Evolutionary conservation across 2,113 vertebrate species (phyloP).

Genomic region (Vidua macroura): DNA sequence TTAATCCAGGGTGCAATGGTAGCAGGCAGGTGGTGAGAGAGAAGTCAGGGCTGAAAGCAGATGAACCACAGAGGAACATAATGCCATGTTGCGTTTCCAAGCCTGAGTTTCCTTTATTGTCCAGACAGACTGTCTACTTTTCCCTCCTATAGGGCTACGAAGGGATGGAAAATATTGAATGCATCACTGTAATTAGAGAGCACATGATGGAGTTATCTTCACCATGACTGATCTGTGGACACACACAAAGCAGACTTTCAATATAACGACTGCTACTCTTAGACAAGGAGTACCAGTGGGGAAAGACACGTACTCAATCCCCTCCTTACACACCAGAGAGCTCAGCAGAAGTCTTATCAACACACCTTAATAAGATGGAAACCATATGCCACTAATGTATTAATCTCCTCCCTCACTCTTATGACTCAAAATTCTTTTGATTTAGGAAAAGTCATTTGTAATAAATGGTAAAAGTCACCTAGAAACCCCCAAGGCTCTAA

Average conservation of each 20-base stretch:
- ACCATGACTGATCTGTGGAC: neutral
- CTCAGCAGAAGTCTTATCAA: neutral
- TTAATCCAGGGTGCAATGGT: neutral
- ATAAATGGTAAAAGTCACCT: neutral
- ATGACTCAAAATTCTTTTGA: neutral
- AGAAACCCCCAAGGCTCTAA: neutral
- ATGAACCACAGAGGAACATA: neutral
- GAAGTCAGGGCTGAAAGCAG: neutral
- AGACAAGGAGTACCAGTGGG: neutral
- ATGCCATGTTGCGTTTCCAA: neutral
- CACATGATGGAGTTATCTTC: neutral
- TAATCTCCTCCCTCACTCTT: neutral
- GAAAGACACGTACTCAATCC: neutral
- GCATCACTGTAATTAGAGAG: neutral
- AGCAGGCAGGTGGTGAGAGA: neutral
- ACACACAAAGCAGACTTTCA: neutral
- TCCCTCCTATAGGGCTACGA: neutral
- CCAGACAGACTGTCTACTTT: neutral
- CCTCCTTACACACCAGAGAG: neutral
- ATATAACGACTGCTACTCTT: neutral
- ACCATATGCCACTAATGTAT: neutral
- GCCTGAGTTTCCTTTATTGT: neutral
- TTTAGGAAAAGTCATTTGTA: neutral
- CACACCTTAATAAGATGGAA: neutral
- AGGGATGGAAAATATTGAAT: slow-evolving; percentile 16